Base-by-base conservation (phyloP, 2,797 vertebrate genomes). In the Chrosomus eos region DNA sequence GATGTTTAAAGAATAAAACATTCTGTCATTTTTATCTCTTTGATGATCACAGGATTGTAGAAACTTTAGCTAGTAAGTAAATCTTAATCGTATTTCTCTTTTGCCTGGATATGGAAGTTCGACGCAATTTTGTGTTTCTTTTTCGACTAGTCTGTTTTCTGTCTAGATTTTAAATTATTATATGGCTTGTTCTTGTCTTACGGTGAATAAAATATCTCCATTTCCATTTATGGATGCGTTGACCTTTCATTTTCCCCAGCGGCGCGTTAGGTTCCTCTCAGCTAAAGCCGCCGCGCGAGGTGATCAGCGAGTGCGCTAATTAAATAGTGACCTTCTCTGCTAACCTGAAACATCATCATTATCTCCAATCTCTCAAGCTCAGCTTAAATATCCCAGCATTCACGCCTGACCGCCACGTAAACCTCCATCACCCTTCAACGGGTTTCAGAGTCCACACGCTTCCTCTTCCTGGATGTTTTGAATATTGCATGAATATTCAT, bases 161-260 rank as follows among this genome's bases (percentile, higher is more conserved):
- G 93, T 93, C 94, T 94, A 92, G 94, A 62, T 93, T 93, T 95
- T 94, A 92, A 94, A 88, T 93, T 94, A 93, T 90, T 94, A 95
- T 95, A 94, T 93, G 94, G 96, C 96, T 98, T 90, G 97, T 97
- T 97, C 95, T 97, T 96, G 97, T 98, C 97, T 94, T 95, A 96
- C 94, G 95, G 97, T 97, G 95, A 98, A 98, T 98, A 99, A 99
- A 98, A 93, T 97, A 97, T 97, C 97, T 97, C 93, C 94, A 95
- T 96, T 95, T 94, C 93, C 94, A 95, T 95, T 92, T 91, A 91
- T 88, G 84, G 74, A 48, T 83, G 58, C 40, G 28, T 85, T 83
- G 81, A 33, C 82, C 60, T 80, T 21, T 87, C 26, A 48, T 80
- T 31, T 80, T 48, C 55, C 80, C 87, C 55, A 21, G 85, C 40